These are phyloP conservation scores for Drosophila mimetica DNA, from an alignment of 2,888 invertebrate genomes.

Conservation along the genomic window DNA sequence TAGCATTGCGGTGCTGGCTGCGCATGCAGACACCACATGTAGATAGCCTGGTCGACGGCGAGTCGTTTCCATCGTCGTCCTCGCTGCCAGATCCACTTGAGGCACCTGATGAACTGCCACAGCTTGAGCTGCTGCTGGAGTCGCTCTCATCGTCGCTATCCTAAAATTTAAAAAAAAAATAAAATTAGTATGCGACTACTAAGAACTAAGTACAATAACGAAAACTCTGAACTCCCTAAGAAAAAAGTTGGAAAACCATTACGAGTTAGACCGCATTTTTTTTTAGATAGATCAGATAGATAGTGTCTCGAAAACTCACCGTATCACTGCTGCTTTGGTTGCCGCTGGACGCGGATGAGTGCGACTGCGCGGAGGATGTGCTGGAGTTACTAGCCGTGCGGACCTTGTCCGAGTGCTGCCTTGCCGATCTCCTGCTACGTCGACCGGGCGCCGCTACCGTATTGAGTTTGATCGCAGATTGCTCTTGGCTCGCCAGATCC, in stretches of 20 bases:
- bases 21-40: constrained; percentile 87
- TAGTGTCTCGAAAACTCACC: constrained; percentile 48
- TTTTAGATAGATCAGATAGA: no score
- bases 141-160: constrained; percentile 69
- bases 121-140: constrained; percentile 53
- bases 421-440: constrained; percentile 54
- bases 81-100: constrained; percentile 64
- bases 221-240: no score
- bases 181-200: background rate
- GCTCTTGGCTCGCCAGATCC: background rate
- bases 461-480: background rate
- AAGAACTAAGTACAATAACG: no score
- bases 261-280: no score
- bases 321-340: constrained; percentile 62
- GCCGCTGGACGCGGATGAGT: constrained; percentile 38
- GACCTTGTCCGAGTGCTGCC: constrained; percentile 38
- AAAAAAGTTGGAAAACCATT: no score
- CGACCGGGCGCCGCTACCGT: constrained; percentile 22
- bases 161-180: constrained; percentile 28
- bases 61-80: constrained; percentile 52
- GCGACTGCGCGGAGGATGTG: constrained; percentile 35
- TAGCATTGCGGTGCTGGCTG: constrained; percentile 86
- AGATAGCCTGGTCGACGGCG: constrained; percentile 45
- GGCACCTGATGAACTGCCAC: constrained; percentile 20
- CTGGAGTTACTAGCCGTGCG: constrained; percentile 47